These are phyloP conservation scores for Holothuria scabra DNA, from an alignment of 53 echinoderm and acorn worm species.

Conservation along the genomic window DNA sequence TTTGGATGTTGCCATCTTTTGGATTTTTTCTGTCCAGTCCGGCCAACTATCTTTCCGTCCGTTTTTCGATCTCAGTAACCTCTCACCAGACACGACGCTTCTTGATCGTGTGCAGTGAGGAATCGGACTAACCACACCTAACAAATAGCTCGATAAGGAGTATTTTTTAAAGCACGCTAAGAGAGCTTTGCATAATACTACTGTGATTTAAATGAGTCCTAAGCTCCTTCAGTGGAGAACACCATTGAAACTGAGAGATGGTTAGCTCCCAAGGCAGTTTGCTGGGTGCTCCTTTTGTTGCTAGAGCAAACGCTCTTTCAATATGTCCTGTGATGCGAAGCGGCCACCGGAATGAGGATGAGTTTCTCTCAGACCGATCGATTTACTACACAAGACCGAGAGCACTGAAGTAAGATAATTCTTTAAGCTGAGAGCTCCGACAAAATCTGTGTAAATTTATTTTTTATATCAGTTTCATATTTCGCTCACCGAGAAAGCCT, in stretches of 20 bases:
- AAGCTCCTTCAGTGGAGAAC: neutral
- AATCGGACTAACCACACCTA: constrained; percentile 22
- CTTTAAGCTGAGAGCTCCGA: too few species aligned
- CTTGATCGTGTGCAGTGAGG: neutral
- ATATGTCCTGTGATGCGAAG: constrained; percentile 4
- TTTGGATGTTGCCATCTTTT: neutral
- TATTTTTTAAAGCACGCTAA: constrained; percentile 26
- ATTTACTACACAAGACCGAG: too few species aligned
- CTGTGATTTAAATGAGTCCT: constrained; percentile 22
- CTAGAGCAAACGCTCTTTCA: constrained; percentile 20
- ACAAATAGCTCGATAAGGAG: neutral
- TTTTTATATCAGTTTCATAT: too few species aligned
- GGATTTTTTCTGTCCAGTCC: neutral
- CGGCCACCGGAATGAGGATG: constrained; percentile 24
- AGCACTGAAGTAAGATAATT: too few species aligned
- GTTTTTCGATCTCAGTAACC: too few species aligned
- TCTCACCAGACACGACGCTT: neutral
- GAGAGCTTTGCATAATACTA: constrained; percentile 29
- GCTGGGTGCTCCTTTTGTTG: constrained; percentile 17
- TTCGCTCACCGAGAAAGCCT: too few species aligned
- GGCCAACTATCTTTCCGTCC: neutral
- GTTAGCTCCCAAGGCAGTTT: neutral
- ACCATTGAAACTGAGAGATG: constrained; percentile 2
- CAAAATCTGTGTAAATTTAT: too few species aligned
- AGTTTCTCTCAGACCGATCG: too few species aligned